Percentiles rank a stretch among this genome's conserved stretches.
phyloP scores from a whole-genome alignment of 2,888 invertebrate genomes.

The Altica lythri region DNA sequence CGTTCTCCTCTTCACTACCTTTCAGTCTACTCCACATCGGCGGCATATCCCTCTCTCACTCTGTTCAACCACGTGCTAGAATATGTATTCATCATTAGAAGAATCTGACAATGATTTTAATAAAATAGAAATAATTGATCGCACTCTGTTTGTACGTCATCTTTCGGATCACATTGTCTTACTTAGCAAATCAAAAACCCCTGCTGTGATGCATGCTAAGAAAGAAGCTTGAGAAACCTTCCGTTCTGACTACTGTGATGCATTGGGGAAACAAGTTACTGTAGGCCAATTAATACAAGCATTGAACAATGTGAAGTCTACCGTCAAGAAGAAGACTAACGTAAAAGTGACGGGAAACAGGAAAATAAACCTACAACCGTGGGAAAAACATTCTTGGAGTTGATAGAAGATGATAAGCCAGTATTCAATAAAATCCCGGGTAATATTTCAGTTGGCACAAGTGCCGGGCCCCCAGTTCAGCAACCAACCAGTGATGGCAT shows the following conservation, averaged over 20 bases:
- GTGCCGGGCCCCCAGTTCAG: neutral
- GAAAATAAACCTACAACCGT: neutral
- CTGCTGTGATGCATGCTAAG: neutral
- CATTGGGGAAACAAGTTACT: neutral
- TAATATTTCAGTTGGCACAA: neutral
- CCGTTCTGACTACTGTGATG: neutral
- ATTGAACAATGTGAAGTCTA: neutral
- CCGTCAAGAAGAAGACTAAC: neutral
- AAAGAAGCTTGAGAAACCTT: neutral
- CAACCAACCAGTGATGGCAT: neutral
- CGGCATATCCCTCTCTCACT: too few relatives aligned
- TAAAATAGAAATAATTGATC: neutral
- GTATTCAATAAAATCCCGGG: neutral
- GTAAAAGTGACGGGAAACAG: neutral
- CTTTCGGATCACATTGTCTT: neutral
- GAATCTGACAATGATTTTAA: too few relatives aligned
- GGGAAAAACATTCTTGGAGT: neutral
- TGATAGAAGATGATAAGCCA: neutral
- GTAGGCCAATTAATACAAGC: neutral
- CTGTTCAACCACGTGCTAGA: too few relatives aligned
- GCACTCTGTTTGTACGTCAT: neutral
- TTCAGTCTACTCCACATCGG: too few relatives aligned
- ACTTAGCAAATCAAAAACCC: neutral
- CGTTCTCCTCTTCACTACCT: too few relatives aligned
- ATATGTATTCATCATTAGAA: too few relatives aligned